A percentile compares a stretch with the other conserved stretches of the same genome.
Evolutionary conservation across 2,113 vertebrate species (phyloP).

Genomic region (Leucosticte australis): DNA sequence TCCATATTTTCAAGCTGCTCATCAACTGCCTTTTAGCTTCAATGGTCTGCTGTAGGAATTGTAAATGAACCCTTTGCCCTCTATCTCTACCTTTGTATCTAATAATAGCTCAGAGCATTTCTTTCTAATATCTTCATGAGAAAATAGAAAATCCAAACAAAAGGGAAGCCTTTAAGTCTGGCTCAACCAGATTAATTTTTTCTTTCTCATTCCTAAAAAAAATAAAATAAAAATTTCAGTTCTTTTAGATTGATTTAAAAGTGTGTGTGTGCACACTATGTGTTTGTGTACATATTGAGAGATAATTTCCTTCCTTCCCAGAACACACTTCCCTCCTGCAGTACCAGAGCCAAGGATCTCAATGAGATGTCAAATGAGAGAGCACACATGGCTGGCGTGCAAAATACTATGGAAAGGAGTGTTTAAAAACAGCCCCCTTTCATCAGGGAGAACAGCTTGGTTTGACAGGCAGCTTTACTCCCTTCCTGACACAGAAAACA

Average conservation of each 20-base stretch:
- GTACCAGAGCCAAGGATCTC: slow-evolving; percentile 19
- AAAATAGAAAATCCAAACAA: slow-evolving; percentile 32
- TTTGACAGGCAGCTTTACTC: slow-evolving; percentile 54
- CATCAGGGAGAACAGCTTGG: slow-evolving; percentile 57
- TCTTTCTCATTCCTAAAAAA: neutral
- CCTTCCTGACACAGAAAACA: slow-evolving; percentile 44
- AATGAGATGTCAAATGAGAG: slow-evolving; percentile 47
- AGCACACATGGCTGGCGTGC: slow-evolving; percentile 38
- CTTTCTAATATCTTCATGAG: neutral
- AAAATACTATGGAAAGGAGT: slow-evolving; percentile 46
- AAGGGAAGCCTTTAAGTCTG: slow-evolving; percentile 6
- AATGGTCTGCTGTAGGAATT: neutral
- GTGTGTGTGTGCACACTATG: neutral
- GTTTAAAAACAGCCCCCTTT: slow-evolving; percentile 38
- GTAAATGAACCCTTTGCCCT: slow-evolving; percentile 33
- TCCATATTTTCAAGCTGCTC: neutral
- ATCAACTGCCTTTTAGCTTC: neutral
- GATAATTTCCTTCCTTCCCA: slow-evolving; percentile 25
- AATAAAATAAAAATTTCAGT: neutral
- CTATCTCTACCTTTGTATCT: neutral
- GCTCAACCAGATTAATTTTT: slow-evolving; percentile 5
- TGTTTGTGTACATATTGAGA: neutral
- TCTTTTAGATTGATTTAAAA: neutral
- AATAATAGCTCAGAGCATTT: slow-evolving; percentile 3
- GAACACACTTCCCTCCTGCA: neutral